phyloP scores from a whole-genome alignment of 2,888 invertebrate genomes.

The Acleris emargana region DNA sequence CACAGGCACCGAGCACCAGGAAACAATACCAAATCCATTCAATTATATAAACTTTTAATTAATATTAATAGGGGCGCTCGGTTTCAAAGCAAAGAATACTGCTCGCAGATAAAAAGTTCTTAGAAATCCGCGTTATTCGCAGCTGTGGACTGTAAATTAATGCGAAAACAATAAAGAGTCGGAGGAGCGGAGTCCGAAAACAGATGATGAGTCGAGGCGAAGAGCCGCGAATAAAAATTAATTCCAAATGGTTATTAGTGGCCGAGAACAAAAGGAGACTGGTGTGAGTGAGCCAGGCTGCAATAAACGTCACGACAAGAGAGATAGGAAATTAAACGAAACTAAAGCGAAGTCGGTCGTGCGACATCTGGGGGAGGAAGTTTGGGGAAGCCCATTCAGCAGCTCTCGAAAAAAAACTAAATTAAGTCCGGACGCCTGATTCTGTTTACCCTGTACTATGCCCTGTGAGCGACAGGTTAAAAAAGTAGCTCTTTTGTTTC shows the following conservation, averaged over 20 bases:
- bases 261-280: conserved; percentile 64
- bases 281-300: conserved; percentile 62
- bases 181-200: conserved; percentile 65
- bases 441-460: conserved; percentile 62
- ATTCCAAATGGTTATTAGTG: conserved; percentile 77
- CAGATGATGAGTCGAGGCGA: conserved; percentile 55
- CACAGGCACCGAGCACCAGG: conserved; percentile 71
- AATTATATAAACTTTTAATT: conserved; percentile 84
- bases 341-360: conserved; percentile 75
- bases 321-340: conserved; percentile 81
- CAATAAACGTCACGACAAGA: conserved; percentile 78
- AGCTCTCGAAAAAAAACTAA: conserved; percentile 71
- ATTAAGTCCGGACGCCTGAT: conserved; percentile 67
- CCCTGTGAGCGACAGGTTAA: conserved; percentile 69
- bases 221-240: conserved; percentile 70
- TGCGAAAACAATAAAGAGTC: conserved; percentile 80
- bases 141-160: conserved; percentile 81
- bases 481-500: conserved; percentile 57
- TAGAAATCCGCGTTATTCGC: conserved; percentile 78
- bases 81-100: conserved; percentile 80
- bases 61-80: conserved; percentile 82
- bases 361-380: conserved; percentile 68
- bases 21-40: conserved; percentile 79
- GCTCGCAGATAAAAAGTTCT: conserved; percentile 79
- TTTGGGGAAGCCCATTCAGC: conserved; percentile 53